Percentiles rank a stretch among this genome's conserved stretches.
Evolutionary conservation across 2,797 vertebrate genomes (phyloP).

Genomic region (Enteromius argenteus): DNA sequence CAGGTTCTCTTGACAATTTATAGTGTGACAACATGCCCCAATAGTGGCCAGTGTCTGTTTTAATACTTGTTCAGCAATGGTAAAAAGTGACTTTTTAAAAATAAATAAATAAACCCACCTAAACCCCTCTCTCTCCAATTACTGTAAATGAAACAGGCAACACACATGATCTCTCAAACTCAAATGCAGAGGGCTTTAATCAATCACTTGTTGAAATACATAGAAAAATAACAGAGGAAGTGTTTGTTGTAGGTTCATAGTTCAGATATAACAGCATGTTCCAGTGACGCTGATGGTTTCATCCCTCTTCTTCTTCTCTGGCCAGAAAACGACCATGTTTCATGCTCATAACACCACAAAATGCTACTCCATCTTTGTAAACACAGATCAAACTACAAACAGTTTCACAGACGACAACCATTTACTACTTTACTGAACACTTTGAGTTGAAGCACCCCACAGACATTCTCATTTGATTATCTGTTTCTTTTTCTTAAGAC

Average conservation of each 20-base stretch:
- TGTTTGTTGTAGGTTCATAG: conserved; percentile 69
- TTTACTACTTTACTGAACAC: conserved; percentile 46
- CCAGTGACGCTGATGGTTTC: conserved; percentile 38
- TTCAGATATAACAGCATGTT: conserved; percentile 62
- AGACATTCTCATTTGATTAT: conserved; percentile 69
- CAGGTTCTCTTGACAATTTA: not conserved
- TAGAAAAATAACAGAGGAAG: conserved; percentile 78
- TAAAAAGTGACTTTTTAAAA: not conserved
- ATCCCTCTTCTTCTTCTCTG: not conserved
- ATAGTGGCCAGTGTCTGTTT: not conserved
- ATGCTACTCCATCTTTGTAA: conserved; percentile 5
- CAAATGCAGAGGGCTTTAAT: conserved; percentile 81
- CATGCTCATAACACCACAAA: conserved; percentile 19
- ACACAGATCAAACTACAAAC: conserved; percentile 35
- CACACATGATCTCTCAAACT: conserved; percentile 56
- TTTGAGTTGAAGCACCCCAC: conserved; percentile 51
- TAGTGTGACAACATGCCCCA: not conserved
- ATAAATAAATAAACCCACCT: not conserved
- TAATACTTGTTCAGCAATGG: not conserved
- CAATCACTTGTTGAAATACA: conserved; percentile 71
- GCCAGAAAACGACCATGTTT: not conserved
- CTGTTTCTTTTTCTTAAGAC: conserved; percentile 51
- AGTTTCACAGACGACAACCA: conserved; percentile 18
- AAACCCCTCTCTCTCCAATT: not conserved
- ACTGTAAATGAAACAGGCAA: conserved; percentile 8